Percentiles rank a stretch among this genome's conserved stretches.
Conservation (phyloP, 1,140 invertebrate species). For the Physella acuta region DNA sequence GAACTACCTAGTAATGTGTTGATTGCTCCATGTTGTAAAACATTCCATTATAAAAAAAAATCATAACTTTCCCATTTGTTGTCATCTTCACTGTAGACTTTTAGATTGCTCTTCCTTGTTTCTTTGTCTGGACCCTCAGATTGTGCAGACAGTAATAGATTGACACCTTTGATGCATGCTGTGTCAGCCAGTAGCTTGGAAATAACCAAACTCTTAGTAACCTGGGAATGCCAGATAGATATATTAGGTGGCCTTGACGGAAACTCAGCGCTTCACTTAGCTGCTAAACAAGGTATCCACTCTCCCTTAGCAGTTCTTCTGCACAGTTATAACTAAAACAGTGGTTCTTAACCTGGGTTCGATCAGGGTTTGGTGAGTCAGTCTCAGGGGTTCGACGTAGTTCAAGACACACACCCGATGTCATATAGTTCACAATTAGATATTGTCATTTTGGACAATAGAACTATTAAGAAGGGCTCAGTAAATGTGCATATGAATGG, state of each 20-base stretch:
- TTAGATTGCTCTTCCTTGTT: slow-evolving; percentile 3
- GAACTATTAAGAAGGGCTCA: too few species aligned
- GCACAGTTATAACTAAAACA: too few species aligned
- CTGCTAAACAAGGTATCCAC: slow-evolving; percentile 48
- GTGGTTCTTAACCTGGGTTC: too few species aligned
- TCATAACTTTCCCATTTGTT: too few species aligned
- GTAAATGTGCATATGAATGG: too few species aligned
- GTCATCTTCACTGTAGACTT: background rate
- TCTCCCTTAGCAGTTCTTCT: too few species aligned
- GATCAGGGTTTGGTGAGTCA: too few species aligned
- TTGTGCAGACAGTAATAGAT: slow-evolving; percentile 53
- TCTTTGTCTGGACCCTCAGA: slow-evolving; percentile 36
- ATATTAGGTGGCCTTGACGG: slow-evolving; percentile 38
- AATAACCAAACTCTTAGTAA: slow-evolving; percentile 78
- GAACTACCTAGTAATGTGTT: background rate
- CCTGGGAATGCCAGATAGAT: slow-evolving; percentile 65
- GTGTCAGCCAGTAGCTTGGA: slow-evolving; percentile 79
- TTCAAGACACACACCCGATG: too few species aligned
- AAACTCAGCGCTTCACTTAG: slow-evolving; percentile 54
- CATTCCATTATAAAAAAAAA: background rate
- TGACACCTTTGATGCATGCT: slow-evolving; percentile 83
- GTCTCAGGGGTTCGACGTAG: too few species aligned
- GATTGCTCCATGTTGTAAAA: background rate
- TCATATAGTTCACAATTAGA: too few species aligned
- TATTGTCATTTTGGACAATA: too few species aligned